Base-by-base conservation (phyloP, 2,113 vertebrate genomes). In the Alosa alosa region DNA sequence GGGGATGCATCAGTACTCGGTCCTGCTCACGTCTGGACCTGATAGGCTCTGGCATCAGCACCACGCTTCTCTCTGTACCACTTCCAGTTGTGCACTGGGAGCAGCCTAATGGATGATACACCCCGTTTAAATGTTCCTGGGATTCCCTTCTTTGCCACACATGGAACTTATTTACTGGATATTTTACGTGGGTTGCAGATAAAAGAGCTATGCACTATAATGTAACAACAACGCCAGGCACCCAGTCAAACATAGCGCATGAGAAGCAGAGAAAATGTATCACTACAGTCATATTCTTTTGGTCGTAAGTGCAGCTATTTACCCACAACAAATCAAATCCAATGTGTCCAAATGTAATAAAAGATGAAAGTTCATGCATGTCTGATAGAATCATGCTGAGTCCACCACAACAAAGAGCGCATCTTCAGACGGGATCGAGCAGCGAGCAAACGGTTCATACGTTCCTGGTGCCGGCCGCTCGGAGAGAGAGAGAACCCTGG, bases 141-240 rank as follows among this genome's bases (percentile, higher is more conserved):
- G 93, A 93, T 93, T 93, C 91, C 91, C 90, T 91, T 89, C 3
- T 86, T 82, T 25, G 64, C 72, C 87, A 90, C 90, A 93, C 89
- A 84, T 88, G 92, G 90, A 92, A 93, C 81, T 83, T 55, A 92
- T 93, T 92, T 89, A 81, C 83, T 84, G 83, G 89, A 88, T 82
- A 86, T 86, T 90, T 78, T 17, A 90, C 86, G 86, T 46, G 8
- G 83, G 85, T 82, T 25, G 0, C 0, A 86, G 86, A 92, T 90
- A 52, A 91, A 90, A 92, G 89, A 2, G 81, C 87, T 90, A 41
- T 39, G 72, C 25, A 15, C 84, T 81, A 89, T 82, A 87, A 82
- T 15, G 0, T 44, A 85, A 90, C 83, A 82, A 84, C 83, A 86
- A 86, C 75, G 89, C 72, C 44, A 90, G 86, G 89, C 84, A 46